phyloP scores from a whole-genome alignment of 2,113 vertebrate genomes.

The Lophochroa leadbeateri region DNA sequence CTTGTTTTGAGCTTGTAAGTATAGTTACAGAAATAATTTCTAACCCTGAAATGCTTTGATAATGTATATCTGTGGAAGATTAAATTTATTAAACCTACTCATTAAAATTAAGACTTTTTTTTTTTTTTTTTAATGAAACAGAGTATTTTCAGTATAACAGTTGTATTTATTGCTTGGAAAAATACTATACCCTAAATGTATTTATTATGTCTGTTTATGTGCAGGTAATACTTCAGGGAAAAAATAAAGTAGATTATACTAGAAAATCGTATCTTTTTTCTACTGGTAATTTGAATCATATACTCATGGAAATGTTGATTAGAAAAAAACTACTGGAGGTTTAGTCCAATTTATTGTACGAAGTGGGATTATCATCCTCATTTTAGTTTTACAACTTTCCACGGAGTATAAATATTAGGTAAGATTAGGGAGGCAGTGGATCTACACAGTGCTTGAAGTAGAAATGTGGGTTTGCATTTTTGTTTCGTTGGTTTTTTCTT shows the following conservation, averaged over 20 bases:
- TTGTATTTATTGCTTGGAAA: neutral
- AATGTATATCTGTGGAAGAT: neutral
- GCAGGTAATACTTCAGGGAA: neutral
- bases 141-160: neutral
- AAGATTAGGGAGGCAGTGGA: neutral
- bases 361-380: neutral
- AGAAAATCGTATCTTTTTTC: neutral
- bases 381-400: neutral
- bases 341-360: neutral
- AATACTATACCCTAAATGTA: neutral
- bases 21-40: neutral
- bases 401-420: neutral
- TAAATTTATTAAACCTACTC: neutral
- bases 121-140: neutral
- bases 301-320: neutral
- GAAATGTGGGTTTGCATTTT: neutral
- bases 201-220: neutral
- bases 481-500: neutral
- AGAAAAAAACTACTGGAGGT: neutral
- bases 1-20: neutral
- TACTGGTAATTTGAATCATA: neutral
- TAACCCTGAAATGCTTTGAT: neutral
- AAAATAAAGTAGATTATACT: neutral
- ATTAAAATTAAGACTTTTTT: neutral
- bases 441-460: neutral